Percentiles rank a stretch among this genome's conserved stretches.
Conservation (phyloP, 2,113 vertebrate species). For the Triplophysa rosa region DNA sequence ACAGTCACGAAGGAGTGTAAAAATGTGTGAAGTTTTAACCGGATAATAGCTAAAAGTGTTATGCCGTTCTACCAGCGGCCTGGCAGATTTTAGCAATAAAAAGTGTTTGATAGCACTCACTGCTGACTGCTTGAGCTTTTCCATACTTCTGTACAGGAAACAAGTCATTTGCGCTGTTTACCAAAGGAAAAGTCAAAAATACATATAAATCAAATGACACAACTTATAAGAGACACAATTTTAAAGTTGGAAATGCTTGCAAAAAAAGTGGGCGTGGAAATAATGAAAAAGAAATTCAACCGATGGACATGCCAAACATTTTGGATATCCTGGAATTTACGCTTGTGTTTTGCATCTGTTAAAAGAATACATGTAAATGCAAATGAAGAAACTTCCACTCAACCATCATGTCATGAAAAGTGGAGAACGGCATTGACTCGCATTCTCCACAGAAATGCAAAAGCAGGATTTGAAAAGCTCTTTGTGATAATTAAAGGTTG, state of each 20-base stretch:
- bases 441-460: conserved; percentile 4
- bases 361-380: background rate
- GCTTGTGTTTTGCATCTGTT: background rate
- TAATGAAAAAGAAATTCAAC: too few species aligned
- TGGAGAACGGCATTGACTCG: conserved; percentile 1
- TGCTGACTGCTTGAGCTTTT: background rate
- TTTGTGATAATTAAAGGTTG: conserved; percentile 49
- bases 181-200: background rate
- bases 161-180: background rate
- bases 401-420: background rate
- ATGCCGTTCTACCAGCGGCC: background rate
- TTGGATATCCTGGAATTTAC: too few species aligned
- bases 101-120: background rate
- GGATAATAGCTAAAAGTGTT: conserved; percentile 18
- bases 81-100: conserved; percentile 3
- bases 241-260: too few species aligned
- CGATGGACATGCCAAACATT: too few species aligned
- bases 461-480: conserved; percentile 35
- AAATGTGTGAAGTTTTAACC: background rate
- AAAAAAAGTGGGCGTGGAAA: too few species aligned
- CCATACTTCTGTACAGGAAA: background rate
- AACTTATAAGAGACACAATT: background rate
- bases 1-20: conserved; percentile 17
- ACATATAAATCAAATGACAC: background rate
- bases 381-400: too few species aligned